Evolutionary conservation across 2,113 vertebrate genomes (phyloP), one percentile per base, ranked within the genome.

Genomic region (Plotosus lineatus): DNA sequence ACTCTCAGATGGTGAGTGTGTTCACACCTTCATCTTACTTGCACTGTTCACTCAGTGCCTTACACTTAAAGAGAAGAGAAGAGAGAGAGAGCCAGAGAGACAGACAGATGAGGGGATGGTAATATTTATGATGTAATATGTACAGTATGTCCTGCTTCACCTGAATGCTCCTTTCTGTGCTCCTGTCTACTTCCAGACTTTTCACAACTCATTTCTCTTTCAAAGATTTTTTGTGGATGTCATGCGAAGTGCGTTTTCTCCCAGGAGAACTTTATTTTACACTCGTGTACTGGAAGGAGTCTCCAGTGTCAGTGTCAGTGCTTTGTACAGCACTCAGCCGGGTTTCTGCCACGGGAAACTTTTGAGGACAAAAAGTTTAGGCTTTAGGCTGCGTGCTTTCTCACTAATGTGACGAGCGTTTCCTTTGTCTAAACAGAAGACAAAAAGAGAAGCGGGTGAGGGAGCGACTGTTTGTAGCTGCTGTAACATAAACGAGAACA

Each of bases 1-100:
- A 93, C 53, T 95, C 98, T 87, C 98, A 99, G 94, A 99, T 99
- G 98, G 98, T 99, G 77, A 98, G 97, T 94, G 21, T 28, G 21
- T 56, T 55, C 51, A 19, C 36, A 17, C 44, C 9, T 72, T 50
- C 4, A 50, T 50, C 50, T 10, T 17, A 19, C 23, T 58, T 75
- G 26, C 6, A 40, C 23, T 40, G 3, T 56, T 56, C 23, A 26
- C 51, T 75, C 82, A 79, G 74, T 77, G 28, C 53, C 19, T 48
- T 26, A 31, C n/a, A 71, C 44, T 48, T 31, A 31, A 4, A 72
- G 17, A 50, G 10, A 50, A 50, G 17, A 15, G 17, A 9, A 50
- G 48, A 50, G 17, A n/a, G n/a, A n/a, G 26, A 71, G 4, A 51
- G 50, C 15, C 21, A 21, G 15, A 10, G 15, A 48, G 19, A 66